phyloP scores from a whole-genome alignment of 2,888 invertebrate genomes.

The Gymnocheta viridis region DNA sequence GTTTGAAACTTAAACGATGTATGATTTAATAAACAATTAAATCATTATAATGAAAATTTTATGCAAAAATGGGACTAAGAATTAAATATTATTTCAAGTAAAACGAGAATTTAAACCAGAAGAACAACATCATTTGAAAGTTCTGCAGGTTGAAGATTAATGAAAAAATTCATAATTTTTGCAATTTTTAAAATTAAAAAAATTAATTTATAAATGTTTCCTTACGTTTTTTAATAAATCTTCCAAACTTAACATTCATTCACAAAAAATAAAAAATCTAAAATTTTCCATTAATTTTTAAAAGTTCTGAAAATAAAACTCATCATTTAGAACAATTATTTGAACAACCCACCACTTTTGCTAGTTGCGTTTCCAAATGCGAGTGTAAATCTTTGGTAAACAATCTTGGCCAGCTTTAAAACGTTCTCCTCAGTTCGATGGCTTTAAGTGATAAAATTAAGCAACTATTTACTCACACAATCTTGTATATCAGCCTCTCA shows the following conservation, averaged over 20 bases:
- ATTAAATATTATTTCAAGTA: conserved; percentile 31
- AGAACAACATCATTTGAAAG: background rate
- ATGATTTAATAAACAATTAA: background rate
- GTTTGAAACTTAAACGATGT: background rate
- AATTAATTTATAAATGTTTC: background rate
- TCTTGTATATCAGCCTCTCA: background rate
- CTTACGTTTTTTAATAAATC: background rate
- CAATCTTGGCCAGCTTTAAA: conserved; percentile 13
- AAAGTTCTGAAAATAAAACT: background rate
- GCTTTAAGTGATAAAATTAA: conserved; percentile 25
- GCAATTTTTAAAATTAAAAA: background rate
- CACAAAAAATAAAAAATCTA: background rate
- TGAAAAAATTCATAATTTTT: background rate
- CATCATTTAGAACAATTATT: background rate
- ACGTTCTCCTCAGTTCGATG: conserved; percentile 49
- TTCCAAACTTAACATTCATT: background rate
- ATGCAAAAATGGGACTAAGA: background rate
- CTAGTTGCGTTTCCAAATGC: background rate
- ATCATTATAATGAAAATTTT: background rate
- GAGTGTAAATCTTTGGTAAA: background rate
- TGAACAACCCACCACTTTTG: background rate
- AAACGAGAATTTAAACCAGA: conserved; percentile 37
- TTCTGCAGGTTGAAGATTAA: background rate
- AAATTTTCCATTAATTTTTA: background rate
- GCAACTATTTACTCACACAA: background rate